Evolutionary conservation across 2,113 vertebrate genomes (phyloP).

Genomic region (Centropristis striata): DNA sequence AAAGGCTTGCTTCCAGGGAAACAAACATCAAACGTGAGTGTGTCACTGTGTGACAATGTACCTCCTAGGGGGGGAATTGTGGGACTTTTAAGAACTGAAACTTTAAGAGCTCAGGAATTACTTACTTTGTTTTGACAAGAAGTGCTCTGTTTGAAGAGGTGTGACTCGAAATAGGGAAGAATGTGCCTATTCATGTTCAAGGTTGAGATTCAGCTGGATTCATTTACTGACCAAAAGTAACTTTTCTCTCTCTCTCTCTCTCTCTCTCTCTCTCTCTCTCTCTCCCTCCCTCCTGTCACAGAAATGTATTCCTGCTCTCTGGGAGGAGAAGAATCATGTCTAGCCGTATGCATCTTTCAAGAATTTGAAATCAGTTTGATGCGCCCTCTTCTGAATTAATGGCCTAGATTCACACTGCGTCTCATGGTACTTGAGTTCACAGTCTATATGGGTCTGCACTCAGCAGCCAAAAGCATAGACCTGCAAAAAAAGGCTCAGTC

Average conservation of each 20-base stretch:
- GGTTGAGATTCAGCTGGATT: slow-evolving; percentile 52
- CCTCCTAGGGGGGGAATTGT: slow-evolving; percentile 47
- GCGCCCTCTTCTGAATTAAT: slow-evolving; percentile 68
- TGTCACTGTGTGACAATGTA: slow-evolving; percentile 51
- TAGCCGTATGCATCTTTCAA: slow-evolving; percentile 40
- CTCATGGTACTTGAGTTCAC: slow-evolving; percentile 32
- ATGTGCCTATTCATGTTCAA: slow-evolving; percentile 46
- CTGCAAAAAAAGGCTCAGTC: slow-evolving; percentile 1
- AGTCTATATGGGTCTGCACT: slow-evolving; percentile 29
- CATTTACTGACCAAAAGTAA: slow-evolving; percentile 66
- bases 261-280: slow-evolving; percentile 18
- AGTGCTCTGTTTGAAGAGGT: slow-evolving; percentile 40
- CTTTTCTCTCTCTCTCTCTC: neutral
- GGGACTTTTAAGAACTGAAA: slow-evolving; percentile 60
- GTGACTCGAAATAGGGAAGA: slow-evolving; percentile 33
- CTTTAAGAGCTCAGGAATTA: slow-evolving; percentile 49
- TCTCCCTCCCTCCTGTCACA: slow-evolving; percentile 54
- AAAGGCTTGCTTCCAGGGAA: slow-evolving; percentile 66
- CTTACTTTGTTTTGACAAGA: slow-evolving; percentile 48
- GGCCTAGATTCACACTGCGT: slow-evolving; percentile 61
- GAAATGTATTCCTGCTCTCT: slow-evolving; percentile 56
- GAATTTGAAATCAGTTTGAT: slow-evolving; percentile 67
- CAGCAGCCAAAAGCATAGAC: slow-evolving; percentile 14
- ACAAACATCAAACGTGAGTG: slow-evolving; percentile 61
- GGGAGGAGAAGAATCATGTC: slow-evolving; percentile 58